Evolutionary conservation across 2,888 invertebrate species (phyloP), one percentile per base, ranked within the genome.

Genomic region (Lypha dubia): DNA sequence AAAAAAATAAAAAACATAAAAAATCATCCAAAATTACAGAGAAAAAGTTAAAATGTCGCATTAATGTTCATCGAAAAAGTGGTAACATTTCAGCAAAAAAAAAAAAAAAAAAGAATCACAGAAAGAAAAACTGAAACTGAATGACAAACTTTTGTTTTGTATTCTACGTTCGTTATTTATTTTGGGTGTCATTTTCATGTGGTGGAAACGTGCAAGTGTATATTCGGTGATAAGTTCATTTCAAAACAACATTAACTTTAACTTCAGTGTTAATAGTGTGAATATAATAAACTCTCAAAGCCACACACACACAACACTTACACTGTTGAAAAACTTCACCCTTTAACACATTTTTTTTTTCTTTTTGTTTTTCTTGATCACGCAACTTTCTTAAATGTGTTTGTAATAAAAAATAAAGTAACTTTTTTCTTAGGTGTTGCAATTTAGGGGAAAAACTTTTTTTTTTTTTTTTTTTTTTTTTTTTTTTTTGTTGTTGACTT

Each of bases 171-270:
- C 8, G 1, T 3, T 28, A 44, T n/a, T 20, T 35, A 38, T 67
- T 76, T 67, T 35, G 20, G 58, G 46, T 76, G 56, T 58, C 67
- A 46, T 28, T 35, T 49, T 49, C 53, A 28, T 35, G 49, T 41
- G n/a, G n/a, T 28, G 46, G 46, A 5, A 67, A 24, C 58, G 49
- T 77, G 22, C 56, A 32, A 46, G 24, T 22, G 65, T 58, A 22
- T 35, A 51, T 28, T 17, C 17, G 58, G 67, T 56, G 76, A 49
- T 71, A 71, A 79, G 65, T 73, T 79, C 38, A 46, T 56, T 46
- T 71, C 71, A 63, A 46, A 71, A 71, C 58, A 20, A 49, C 71
- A 79, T 68, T 63, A 79, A 83, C 62, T 79, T 83, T 79, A 70
- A 67, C 68, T 77, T 51, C 15, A 63, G 56, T 58, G 46, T 74